Evolutionary conservation across 2,113 vertebrate species (phyloP).

Genomic region (Macroglossus sobrinus): DNA sequence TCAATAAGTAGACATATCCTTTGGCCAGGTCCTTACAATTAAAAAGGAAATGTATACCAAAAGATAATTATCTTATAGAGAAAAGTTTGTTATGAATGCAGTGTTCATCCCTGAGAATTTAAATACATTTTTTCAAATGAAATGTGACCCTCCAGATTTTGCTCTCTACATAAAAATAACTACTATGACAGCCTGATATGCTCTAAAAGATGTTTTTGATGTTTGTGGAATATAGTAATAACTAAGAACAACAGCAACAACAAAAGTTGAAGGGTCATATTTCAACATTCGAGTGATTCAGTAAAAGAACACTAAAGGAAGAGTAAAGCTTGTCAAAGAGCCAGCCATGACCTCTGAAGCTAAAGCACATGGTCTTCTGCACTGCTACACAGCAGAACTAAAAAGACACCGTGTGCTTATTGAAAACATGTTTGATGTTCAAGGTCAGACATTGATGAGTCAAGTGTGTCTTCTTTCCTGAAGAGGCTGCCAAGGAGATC

Average conservation of each 20-base stretch:
- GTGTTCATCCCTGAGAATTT: not conserved
- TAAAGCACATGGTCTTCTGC: not conserved
- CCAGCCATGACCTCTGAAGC: not conserved
- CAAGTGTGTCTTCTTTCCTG: constrained; percentile 33
- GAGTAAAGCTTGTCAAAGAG: not conserved
- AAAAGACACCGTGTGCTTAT: constrained; percentile 22
- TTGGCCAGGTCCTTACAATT: not conserved
- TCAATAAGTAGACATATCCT: not conserved
- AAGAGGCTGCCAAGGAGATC: constrained; percentile 41
- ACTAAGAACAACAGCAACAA: not conserved
- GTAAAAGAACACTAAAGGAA: not conserved
- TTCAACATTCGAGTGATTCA: not conserved
- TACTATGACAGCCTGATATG: not conserved
- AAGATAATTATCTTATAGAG: not conserved
- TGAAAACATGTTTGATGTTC: constrained; percentile 55
- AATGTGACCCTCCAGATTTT: not conserved
- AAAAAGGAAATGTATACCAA: not conserved
- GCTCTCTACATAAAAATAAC: not conserved
- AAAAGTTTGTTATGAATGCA: not conserved
- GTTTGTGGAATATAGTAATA: not conserved
- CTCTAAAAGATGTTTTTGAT: not conserved
- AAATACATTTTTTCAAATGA: not conserved
- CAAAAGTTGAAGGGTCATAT: not conserved
- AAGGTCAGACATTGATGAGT: constrained; percentile 25
- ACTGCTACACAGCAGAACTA: not conserved